Base-by-base conservation (phyloP, 2,888 invertebrate species). In the Parasteatoda lunata region DNA sequence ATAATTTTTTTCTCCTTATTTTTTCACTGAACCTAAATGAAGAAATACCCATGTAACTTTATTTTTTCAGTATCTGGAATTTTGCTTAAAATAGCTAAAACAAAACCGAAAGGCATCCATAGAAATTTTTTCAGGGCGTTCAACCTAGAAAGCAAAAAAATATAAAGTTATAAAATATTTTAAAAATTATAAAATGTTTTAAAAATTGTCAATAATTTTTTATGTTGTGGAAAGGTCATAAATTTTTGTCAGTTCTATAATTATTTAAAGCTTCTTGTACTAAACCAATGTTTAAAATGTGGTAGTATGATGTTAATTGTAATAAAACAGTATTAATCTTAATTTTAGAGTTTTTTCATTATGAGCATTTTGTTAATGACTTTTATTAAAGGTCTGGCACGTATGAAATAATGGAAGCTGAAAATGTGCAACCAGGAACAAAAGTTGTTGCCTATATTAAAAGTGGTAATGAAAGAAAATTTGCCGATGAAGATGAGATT, bases 361-460 rank as follows among this genome's bases (percentile, higher is more conserved):
- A 30, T 30, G 30, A 30, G 30, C 30, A 30, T 30, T 30, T 30
- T 30, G 30, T 30, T 30, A 30, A 30, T 30, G 30, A 30, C 30
- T 68, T 51, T 71, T 47, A 7, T 65, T 30, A 0, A 54, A 88
- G 88, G 5, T 83, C 78, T 65, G 83, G 88, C 1, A 94, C 94
- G 0, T 99, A 97, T 92, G 97, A 97, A 92, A 95, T 98, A 87
- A 95, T 96, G 91, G 95, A 96, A 91, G 96, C 96, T 3, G 96
- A 97, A 73, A 95, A 95, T 76, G 96, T 97, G 0, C 94, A 95
- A 86, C 93, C 95, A 90, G 99, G 99, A 77, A 98, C 98, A 0
- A 98, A 97, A 93, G 97, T 99, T 90, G 95, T 98, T 68, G 93
- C 98, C 13, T 95, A 98, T 91, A 93, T 99, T 77, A 97, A 97